Evolutionary conservation across 2,888 invertebrate genomes (phyloP), one percentile per base, ranked within the genome.

Genomic region (Erpobdella octoculata): DNA sequence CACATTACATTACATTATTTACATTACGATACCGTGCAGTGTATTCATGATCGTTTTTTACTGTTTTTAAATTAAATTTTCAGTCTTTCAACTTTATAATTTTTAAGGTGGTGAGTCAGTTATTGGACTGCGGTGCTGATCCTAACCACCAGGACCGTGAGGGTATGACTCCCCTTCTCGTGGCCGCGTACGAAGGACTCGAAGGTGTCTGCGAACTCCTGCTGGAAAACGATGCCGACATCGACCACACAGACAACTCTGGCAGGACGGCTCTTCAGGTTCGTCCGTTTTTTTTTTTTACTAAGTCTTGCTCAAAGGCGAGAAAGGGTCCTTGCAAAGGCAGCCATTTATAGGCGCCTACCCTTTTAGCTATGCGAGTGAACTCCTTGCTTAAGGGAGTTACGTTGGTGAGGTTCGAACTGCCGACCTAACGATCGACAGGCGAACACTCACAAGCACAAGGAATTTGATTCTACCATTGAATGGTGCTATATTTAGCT

Each of bases 211-310:
- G 82, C 82, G 94, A 94, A 83, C 85, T 94, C 31, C 86, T 95
- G 0, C 85, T 95, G 66, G 94, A 94, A 81, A 91, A 90, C 80
- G 93, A 93, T 74, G 93, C 94, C 0, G 94, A 95, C 82, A 90
- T 92, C 0, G 94, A 95, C 81, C 89, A 92, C 73, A 87, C 91
- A 18, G 93, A 93, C 70, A 78, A 78, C 69, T 79, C 78, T 71
- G 79, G 80, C 33, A 77, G 82, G n/a, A 79, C 80, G 8, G 78
- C 80, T 0, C 75, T 83, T 46, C 78, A 81, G 71, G 80, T 69
- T 9, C 4, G 41, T 33, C 9, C 53, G 15, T 6, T 28, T 53
- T 21, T 6, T n/a, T 53, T 53, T 21, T n/a, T n/a, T n/a, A n/a
- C n/a, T n/a, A n/a, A n/a, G n/a, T n/a, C n/a, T n/a, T n/a, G n/a